Percentiles rank a stretch among this genome's conserved stretches.
Conservation (phyloP, 2,797 vertebrate species). For the Sylvilagus floridanus region DNA sequence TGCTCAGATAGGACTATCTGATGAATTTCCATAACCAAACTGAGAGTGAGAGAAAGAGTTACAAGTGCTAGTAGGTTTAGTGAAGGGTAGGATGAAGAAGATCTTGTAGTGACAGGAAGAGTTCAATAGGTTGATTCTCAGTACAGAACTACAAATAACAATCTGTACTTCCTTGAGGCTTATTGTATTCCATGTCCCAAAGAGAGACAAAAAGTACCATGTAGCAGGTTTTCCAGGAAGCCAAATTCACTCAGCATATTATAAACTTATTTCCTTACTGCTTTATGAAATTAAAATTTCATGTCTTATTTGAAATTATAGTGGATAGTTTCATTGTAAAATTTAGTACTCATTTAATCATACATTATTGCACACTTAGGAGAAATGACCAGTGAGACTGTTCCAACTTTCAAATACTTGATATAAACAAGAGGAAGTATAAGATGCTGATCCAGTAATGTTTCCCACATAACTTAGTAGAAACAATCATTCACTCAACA, state of each 20-base stretch:
- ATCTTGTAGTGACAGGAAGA: not conserved
- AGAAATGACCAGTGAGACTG: not conserved
- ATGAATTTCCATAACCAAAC: not conserved
- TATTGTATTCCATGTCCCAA: not conserved
- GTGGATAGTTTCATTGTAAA: not conserved
- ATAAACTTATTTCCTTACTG: not conserved
- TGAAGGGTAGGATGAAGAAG: not conserved
- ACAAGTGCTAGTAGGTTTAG: not conserved
- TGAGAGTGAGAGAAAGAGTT: not conserved
- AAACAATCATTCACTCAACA: not conserved
- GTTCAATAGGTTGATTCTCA: not conserved
- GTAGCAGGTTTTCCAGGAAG: not conserved
- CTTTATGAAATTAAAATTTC: not conserved
- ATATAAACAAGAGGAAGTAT: not conserved
- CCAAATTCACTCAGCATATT: not conserved
- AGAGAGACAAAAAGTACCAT: not conserved
- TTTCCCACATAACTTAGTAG: not conserved
- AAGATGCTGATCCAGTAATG: not conserved
- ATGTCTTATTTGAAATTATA: not conserved
- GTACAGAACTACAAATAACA: accelerated
- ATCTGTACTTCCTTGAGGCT: not conserved
- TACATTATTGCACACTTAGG: not conserved
- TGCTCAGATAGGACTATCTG: not conserved
- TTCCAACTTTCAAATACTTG: not conserved
- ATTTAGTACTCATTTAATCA: not conserved